Conservation (phyloP, 2,888 invertebrate species). For the Pristionchus japonicus region DNA sequence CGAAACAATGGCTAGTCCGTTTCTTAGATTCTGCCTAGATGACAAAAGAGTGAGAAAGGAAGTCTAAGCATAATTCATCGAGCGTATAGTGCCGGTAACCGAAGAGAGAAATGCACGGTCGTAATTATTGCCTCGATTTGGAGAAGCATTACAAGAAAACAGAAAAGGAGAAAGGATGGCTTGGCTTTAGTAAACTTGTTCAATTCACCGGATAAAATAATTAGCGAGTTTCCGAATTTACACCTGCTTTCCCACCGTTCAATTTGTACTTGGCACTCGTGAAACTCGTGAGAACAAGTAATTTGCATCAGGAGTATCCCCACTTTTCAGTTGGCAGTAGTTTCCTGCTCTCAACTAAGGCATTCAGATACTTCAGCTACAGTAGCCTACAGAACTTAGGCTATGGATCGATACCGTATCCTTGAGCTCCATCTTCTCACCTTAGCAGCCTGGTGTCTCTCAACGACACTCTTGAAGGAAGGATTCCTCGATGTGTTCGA, state of each 20-base stretch:
- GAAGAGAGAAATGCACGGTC: neutral
- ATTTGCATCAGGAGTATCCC: too few relatives aligned
- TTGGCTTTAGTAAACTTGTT: neutral
- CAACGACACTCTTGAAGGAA: neutral
- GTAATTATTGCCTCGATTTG: constrained; percentile 29
- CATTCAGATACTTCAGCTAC: too few relatives aligned
- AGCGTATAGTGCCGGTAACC: neutral
- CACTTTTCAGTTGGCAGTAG: too few relatives aligned
- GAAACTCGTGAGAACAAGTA: neutral
- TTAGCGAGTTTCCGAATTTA: neutral
- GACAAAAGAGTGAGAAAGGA: neutral
- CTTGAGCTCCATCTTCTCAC: neutral
- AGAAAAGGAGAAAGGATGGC: neutral
- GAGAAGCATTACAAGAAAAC: neutral
- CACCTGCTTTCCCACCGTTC: neutral
- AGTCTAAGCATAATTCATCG: neutral
- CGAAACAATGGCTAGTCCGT: too few relatives aligned
- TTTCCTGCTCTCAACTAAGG: too few relatives aligned
- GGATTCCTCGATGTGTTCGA: constrained; percentile 33
- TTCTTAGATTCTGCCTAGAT: neutral
- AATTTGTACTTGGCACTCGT: neutral
- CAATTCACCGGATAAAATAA: neutral
- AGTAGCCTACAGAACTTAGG: too few relatives aligned
- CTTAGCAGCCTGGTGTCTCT: neutral
- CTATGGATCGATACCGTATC: neutral